These are phyloP conservation scores for Hydroisotoma schaefferi DNA, from an alignment of 2,888 invertebrate species.

Conservation along the genomic window DNA sequence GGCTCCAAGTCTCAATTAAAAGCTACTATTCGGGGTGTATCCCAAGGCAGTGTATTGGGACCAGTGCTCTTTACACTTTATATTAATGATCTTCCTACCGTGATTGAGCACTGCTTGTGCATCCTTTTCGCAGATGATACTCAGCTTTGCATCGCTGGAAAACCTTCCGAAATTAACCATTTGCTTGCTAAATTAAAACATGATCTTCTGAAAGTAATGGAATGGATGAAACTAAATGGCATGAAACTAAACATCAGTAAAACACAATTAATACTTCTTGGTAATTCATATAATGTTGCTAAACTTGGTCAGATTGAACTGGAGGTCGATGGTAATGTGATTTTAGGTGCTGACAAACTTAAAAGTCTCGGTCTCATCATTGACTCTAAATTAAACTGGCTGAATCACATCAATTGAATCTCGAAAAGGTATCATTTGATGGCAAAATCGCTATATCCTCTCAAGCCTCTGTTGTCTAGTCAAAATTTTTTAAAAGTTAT, in stretches of 20 bases:
- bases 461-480: neutral
- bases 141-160: conserved; percentile 4
- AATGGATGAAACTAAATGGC: conserved; percentile 23
- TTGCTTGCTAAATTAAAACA: conserved; percentile 3
- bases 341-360: neutral
- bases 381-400: conserved; percentile 13
- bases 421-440: conserved; percentile 4
- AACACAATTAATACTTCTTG: conserved; percentile 21
- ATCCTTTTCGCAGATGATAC: conserved; percentile 29
- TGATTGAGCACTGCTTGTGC: conserved; percentile 6
- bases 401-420: conserved; percentile 8
- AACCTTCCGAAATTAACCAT: neutral
- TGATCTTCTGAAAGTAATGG: neutral
- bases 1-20: conserved; percentile 3
- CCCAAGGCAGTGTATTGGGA: neutral
- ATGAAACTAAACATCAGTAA: conserved; percentile 21
- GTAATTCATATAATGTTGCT: neutral
- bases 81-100: conserved; percentile 22
- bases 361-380: conserved; percentile 15
- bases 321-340: neutral
- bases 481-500: conserved; percentile 8
- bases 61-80: conserved; percentile 14
- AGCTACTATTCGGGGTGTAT: conserved; percentile 14
- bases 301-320: neutral
- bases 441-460: conserved; percentile 13